Evolutionary conservation across 2,888 invertebrate species (phyloP), one percentile per base, ranked within the genome.

Genomic region (Sipha maydis): DNA sequence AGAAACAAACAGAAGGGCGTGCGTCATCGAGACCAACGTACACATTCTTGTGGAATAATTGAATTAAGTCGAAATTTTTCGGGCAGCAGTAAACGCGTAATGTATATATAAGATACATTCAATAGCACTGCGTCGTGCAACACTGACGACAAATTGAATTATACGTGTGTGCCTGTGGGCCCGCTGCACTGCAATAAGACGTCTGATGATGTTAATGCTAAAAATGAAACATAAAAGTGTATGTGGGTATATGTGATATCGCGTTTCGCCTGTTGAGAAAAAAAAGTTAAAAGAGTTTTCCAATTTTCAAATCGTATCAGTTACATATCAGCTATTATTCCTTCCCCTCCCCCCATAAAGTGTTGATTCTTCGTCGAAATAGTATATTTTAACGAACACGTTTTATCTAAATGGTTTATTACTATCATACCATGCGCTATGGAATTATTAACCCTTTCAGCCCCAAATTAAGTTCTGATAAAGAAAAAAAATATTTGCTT

Each of bases 81-180:
- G 83, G 48, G 48, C 3, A 11, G 41, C 28, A 17, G 25, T 7
- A 8, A 21, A 67, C 41, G 41, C 41, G 14, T 31, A 31, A 25
- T 61, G 21, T 61, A 61, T 25, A 25, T 61, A 31, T 34, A 19
- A 77, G 19, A 75, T 61, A 76, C 61, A 83, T 82, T 25, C 9
- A 34, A 34, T 7, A 8, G 41, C 8, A 71, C 28, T 14, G 11
- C 19, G 28, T 54, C 54, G 21, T 5, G 34, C 11, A 84, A 41
- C 48, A 48, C 85, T n/a, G 77, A 67, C 21, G 75, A 67, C 41
- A 85, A 77, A 85, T 85, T 48, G 67, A 77, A 85, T 85, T 85
- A 85, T 34, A 34, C 34, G 4, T 48, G 41, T 54, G 48, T 25
- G 28, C 73, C 34, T 71, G 48, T 21, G 83, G 83, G 34, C 41